Conservation (phyloP, 2,113 vertebrate species). For the Spilogale gracilis region DNA sequence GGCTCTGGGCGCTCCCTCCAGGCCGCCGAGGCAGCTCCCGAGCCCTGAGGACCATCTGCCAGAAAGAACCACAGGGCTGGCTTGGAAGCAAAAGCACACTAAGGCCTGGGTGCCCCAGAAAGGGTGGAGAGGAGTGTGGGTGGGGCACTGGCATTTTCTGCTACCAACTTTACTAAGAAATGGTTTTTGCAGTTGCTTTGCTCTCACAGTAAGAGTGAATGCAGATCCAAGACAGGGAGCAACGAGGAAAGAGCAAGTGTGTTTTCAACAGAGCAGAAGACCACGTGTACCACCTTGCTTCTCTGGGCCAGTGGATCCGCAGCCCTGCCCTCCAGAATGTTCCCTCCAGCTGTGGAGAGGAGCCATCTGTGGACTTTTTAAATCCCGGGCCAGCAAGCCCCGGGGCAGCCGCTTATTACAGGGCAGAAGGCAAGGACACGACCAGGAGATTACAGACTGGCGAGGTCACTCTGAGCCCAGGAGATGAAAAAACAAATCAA, state of each 20-base stretch:
- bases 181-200: background rate
- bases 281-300: background rate
- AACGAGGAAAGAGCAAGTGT: background rate
- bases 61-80: background rate
- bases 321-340: background rate
- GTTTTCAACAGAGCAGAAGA: background rate
- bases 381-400: background rate
- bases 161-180: background rate
- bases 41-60: background rate
- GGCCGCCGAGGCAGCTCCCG: background rate
- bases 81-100: background rate
- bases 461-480: conserved; percentile 24
- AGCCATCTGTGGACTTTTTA: background rate
- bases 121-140: background rate
- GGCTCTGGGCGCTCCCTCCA: no score
- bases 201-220: background rate
- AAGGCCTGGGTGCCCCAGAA: background rate
- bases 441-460: background rate
- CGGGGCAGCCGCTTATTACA: background rate
- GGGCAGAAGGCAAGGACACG: background rate
- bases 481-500: conserved; percentile 46
- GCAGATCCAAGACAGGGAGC: background rate
- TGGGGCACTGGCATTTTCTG: background rate
- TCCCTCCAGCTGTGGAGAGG: background rate
- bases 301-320: fast-evolving